Conservation (phyloP, 2,888 invertebrate genomes). For the Athrips mouffetella region DNA sequence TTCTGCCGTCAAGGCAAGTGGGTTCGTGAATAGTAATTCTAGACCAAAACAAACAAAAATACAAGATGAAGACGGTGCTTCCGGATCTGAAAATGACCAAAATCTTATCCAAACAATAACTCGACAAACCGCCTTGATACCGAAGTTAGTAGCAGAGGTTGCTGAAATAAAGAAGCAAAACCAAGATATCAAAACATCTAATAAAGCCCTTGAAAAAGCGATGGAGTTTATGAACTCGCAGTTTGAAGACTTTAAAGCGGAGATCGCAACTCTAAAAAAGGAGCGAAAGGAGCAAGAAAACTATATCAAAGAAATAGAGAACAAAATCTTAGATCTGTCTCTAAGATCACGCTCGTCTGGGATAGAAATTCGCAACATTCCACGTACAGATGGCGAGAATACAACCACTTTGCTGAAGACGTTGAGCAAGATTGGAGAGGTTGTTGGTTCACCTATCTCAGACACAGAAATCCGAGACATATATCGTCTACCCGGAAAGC, state of each 20-base stretch:
- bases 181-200: no score
- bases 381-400: neutral
- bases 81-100: no score
- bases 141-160: neutral
- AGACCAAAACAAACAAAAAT: no score
- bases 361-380: neutral
- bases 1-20: no score
- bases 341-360: neutral
- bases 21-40: no score
- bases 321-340: neutral
- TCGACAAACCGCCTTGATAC: neutral
- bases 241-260: neutral
- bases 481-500: neutral
- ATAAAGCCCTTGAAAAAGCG: neutral
- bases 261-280: neutral
- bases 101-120: no score
- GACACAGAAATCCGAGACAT: neutral
- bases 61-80: no score
- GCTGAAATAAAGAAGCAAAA: neutral
- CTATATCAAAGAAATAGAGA: no score
- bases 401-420: neutral
- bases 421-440: neutral
- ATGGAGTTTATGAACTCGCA: neutral
- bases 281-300: neutral
- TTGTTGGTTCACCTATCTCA: neutral